Conservation (phyloP, 2,888 invertebrate genomes). For the Teleogryllus oceanicus region DNA sequence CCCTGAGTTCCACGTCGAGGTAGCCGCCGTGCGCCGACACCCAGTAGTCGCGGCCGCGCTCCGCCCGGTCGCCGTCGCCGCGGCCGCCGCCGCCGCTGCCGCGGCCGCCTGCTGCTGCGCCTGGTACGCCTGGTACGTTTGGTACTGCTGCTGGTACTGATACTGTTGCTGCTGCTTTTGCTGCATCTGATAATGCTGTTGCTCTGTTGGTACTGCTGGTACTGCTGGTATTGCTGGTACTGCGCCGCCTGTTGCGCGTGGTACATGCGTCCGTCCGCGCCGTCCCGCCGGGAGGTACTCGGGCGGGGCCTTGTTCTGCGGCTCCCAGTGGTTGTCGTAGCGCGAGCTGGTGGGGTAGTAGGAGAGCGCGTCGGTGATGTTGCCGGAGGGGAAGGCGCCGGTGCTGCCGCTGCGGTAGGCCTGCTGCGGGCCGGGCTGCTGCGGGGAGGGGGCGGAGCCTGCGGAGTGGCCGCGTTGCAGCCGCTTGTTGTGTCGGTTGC, state of each 20-base stretch:
- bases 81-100: conserved; percentile 22
- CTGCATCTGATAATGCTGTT: conserved; percentile 47
- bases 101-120: conserved; percentile 42
- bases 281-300: background rate
- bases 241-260: conserved; percentile 45
- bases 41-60: conserved; percentile 24
- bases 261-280: background rate
- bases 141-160: conserved; percentile 30
- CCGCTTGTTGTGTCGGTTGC: conserved; percentile 44
- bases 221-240: conserved; percentile 39
- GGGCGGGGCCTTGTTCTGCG: background rate
- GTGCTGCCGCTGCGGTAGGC: conserved; percentile 62
- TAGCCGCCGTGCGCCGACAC: conserved; percentile 46
- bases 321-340: conserved; percentile 48
- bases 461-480: conserved; percentile 53
- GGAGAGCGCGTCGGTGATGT: conserved; percentile 73
- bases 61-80: conserved; percentile 39
- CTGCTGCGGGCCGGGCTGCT: conserved; percentile 59
- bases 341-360: conserved; percentile 73
- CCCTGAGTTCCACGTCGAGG: conserved; percentile 51
- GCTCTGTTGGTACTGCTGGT: conserved; percentile 12
- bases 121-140: conserved; percentile 32
- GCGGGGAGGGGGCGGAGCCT: conserved; percentile 48
- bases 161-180: conserved; percentile 45
- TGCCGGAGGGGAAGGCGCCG: conserved; percentile 64